Evolutionary conservation across 1,140 invertebrate genomes (phyloP).

Genomic region (Drosophila takahashii): DNA sequence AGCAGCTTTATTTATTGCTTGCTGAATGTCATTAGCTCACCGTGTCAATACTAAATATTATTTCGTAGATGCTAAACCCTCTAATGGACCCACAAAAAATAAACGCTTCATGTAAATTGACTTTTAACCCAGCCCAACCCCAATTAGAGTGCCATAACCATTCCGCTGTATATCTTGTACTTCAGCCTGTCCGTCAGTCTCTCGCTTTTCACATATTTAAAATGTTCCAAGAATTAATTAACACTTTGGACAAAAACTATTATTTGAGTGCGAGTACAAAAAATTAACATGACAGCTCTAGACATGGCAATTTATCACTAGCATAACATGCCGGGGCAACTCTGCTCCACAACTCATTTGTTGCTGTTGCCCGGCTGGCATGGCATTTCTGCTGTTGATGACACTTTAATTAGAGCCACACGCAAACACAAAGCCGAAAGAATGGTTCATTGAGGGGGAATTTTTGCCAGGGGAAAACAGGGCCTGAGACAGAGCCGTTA

Average conservation of each 20-base stretch:
- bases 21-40: background rate
- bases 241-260: conserved; percentile 79
- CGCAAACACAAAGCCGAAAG: conserved; percentile 71
- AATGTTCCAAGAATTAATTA: conserved; percentile 80
- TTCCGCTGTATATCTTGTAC: conserved; percentile 23
- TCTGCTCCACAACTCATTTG: conserved; percentile 37
- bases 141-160: conserved; percentile 36
- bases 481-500: conserved; percentile 54
- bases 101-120: conserved; percentile 13
- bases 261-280: conserved; percentile 74
- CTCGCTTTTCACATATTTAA: conserved; percentile 55
- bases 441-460: conserved; percentile 19
- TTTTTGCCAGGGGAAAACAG: conserved; percentile 14
- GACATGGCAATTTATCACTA: conserved; percentile 82
- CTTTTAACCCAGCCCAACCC: conserved; percentile 19
- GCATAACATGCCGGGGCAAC: conserved; percentile 70
- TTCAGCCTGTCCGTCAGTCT: conserved; percentile 9
- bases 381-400: conserved; percentile 69
- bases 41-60: background rate
- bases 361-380: conserved; percentile 28
- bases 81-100: conserved; percentile 1
- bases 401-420: conserved; percentile 83
- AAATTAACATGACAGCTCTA: conserved; percentile 82
- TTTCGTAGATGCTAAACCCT: background rate
- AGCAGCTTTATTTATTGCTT: background rate